Evolutionary conservation across 1,140 invertebrate species (phyloP).

Genomic region (Prorops nasuta): DNA sequence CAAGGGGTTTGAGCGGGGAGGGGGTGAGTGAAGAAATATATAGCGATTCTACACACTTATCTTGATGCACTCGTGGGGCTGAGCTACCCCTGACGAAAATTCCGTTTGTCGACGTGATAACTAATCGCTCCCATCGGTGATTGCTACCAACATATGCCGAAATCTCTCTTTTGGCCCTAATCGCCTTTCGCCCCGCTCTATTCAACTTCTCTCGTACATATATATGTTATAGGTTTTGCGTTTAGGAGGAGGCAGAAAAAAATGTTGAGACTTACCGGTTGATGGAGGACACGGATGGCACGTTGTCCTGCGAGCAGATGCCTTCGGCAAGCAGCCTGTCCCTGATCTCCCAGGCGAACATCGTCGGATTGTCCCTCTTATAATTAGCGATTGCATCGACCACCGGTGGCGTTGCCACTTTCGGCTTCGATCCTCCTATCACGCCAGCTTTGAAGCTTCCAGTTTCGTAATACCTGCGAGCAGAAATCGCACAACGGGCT

Average conservation of each 20-base stretch:
- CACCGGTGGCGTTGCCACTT: conserved; percentile 97
- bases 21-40: no score
- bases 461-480: conserved; percentile 92
- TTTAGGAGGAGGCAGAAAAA: background rate
- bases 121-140: conserved; percentile 21
- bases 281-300: conserved; percentile 97
- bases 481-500: no score
- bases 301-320: conserved; percentile 98
- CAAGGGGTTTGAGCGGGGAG: no score
- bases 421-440: conserved; percentile 98
- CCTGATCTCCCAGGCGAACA: conserved; percentile 99
- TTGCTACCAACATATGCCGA: conserved; percentile 21
- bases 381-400: conserved; percentile 98
- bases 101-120: background rate
- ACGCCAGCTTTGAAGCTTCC: conserved; percentile 98
- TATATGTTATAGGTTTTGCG: background rate
- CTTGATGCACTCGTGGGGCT: conserved; percentile 18
- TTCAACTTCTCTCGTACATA: background rate
- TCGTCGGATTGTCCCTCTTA: conserved; percentile 98
- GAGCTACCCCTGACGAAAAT: background rate
- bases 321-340: conserved; percentile 94
- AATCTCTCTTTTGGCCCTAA: background rate
- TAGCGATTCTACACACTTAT: no score
- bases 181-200: background rate
- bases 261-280: conserved; percentile 78